phyloP scores from a whole-genome alignment of 30 jellyfish, hydroid and myxozoan genomes.

The Cassiopea andromeda region DNA sequence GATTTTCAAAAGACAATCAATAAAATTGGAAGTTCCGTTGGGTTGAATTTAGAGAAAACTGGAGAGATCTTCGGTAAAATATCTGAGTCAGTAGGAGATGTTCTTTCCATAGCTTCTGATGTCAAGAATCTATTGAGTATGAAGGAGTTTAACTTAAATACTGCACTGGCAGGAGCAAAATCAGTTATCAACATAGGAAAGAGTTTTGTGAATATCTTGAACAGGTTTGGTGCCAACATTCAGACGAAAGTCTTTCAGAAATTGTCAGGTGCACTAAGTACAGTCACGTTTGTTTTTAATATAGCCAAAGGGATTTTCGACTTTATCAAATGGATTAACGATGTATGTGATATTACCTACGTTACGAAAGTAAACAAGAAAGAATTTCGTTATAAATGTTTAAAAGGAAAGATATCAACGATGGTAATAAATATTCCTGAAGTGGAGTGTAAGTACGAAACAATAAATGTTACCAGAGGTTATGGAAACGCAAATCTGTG shows the following conservation, averaged over 20 bases:
- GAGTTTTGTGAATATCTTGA: constrained; percentile 38
- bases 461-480: constrained; percentile 63
- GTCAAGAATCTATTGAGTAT: constrained; percentile 66
- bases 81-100: constrained; percentile 62
- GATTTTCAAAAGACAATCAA: constrained; percentile 61
- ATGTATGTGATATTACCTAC: constrained; percentile 88
- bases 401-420: constrained; percentile 58
- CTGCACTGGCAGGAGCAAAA: constrained; percentile 72
- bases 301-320: constrained; percentile 80
- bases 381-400: constrained; percentile 68
- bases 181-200: constrained; percentile 60
- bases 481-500: constrained; percentile 70
- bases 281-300: constrained; percentile 69
- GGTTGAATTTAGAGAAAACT: constrained; percentile 74
- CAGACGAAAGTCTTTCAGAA: constrained; percentile 53
- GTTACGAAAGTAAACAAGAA: constrained; percentile 43
- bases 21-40: constrained; percentile 73
- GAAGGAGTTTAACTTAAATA: constrained; percentile 77
- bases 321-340: constrained; percentile 85
- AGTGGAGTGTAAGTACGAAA: constrained; percentile 53
- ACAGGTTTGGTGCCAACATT: constrained; percentile 82
- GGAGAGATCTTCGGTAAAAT: constrained; percentile 75
- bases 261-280: constrained; percentile 7
- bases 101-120: constrained; percentile 55
- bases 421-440: constrained; percentile 64